Conservation (phyloP, 2,888 invertebrate species). For the Pyralis farinalis region DNA sequence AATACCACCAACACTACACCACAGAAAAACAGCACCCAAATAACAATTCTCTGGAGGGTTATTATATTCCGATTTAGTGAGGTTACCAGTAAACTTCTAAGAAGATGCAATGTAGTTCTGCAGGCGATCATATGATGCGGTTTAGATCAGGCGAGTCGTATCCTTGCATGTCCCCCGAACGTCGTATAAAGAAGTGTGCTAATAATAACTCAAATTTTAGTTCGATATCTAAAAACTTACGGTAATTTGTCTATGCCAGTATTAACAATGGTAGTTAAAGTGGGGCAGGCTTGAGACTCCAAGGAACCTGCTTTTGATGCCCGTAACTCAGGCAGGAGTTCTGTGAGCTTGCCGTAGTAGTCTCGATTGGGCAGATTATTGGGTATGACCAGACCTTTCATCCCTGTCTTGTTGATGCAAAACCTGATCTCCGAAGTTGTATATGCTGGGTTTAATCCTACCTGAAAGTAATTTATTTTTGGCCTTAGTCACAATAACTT, state of each 20-base stretch:
- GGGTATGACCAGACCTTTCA: constrained; percentile 85
- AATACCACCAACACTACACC: too few relatives aligned
- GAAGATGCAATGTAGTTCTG: too few relatives aligned
- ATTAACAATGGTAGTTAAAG: constrained; percentile 79
- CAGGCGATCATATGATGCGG: neutral
- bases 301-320: constrained; percentile 64
- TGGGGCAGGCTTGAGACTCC: constrained; percentile 66
- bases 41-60: too few relatives aligned
- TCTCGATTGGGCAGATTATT: constrained; percentile 83
- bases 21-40: too few relatives aligned
- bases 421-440: constrained; percentile 86
- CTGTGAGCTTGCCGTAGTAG: constrained; percentile 83
- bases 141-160: too few relatives aligned
- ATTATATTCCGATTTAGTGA: too few relatives aligned
- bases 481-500: too few relatives aligned
- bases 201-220: too few relatives aligned
- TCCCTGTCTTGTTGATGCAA: constrained; percentile 86
- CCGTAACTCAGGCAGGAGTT: constrained; percentile 81
- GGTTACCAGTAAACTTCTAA: too few relatives aligned
- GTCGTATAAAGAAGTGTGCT: too few relatives aligned
- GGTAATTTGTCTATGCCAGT: constrained; percentile 70
- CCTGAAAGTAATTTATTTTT: neutral
- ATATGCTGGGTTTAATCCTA: constrained; percentile 89
- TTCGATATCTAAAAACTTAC: constrained; percentile 55
- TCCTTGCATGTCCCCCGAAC: too few relatives aligned